phyloP scores from a whole-genome alignment of 1,140 invertebrate species.

The Neelides sp. region DNA sequence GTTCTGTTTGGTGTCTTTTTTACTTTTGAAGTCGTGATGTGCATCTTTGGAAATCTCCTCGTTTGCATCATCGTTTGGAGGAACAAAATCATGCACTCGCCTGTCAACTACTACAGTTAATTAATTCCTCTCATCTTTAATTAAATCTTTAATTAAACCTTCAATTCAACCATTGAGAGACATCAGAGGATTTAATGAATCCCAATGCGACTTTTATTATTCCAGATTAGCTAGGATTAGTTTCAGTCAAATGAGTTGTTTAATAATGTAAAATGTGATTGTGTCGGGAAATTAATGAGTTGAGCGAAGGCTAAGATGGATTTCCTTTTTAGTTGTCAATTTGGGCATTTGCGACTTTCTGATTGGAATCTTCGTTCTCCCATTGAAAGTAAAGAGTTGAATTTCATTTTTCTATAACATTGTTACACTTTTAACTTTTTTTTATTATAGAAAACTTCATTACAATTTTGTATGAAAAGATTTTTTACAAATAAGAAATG shows the following conservation, averaged over 20 bases:
- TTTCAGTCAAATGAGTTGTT: too few species aligned
- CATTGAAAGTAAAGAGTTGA: conserved; percentile 35
- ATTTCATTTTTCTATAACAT: neutral
- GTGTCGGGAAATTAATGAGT: too few species aligned
- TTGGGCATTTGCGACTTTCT: conserved; percentile 39
- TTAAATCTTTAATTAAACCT: too few species aligned
- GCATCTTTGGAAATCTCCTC: conserved; percentile 35
- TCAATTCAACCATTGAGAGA: too few species aligned
- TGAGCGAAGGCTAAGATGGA: too few species aligned
- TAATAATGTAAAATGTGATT: too few species aligned
- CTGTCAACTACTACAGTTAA: conserved; percentile 44
- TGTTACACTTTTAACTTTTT: neutral
- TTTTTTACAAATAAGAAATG: neutral
- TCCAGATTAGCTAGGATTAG: too few species aligned
- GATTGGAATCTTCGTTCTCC: conserved; percentile 40
- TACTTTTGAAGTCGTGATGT: conserved; percentile 36
- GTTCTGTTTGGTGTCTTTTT: too few species aligned
- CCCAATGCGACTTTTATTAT: too few species aligned
- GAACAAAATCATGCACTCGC: conserved; percentile 41
- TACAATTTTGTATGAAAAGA: neutral
- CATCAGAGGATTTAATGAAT: too few species aligned
- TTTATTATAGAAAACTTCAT: neutral
- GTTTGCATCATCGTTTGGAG: conserved; percentile 34
- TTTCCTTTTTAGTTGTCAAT: too few species aligned
- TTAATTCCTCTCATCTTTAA: too few species aligned